These are phyloP conservation scores for Apteryx mantelli DNA, from an alignment of 2,113 vertebrate genomes.

Conservation along the genomic window DNA sequence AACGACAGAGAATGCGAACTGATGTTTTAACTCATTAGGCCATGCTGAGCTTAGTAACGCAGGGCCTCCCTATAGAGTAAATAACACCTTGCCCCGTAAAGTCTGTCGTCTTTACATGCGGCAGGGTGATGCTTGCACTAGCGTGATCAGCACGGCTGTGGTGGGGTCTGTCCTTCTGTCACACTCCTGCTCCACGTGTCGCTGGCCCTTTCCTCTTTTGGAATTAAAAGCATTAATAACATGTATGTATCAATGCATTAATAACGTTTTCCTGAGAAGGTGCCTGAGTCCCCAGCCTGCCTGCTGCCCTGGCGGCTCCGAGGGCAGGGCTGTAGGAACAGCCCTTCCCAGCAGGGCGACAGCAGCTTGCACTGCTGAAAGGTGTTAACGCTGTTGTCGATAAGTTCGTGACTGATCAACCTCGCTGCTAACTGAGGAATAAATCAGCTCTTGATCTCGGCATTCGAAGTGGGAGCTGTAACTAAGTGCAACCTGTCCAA, in stretches of 20 bases:
- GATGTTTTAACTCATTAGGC: neutral
- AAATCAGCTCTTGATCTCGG: neutral
- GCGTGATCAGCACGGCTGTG: neutral
- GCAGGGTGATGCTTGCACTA: neutral
- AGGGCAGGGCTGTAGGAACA: neutral
- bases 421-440: neutral
- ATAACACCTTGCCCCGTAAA: neutral
- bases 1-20: neutral
- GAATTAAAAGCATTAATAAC: neutral
- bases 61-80: neutral
- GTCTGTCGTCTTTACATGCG: neutral
- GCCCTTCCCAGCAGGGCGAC: neutral
- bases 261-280: neutral
- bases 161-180: neutral
- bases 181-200: neutral
- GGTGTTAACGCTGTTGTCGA: neutral
- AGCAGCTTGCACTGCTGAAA: neutral
- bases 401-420: slow-evolving; percentile 16
- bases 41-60: neutral
- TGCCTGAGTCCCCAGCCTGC: neutral
- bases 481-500: neutral
- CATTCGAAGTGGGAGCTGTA: neutral
- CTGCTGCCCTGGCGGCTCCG: neutral
- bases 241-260: neutral
- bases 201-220: neutral